Evolutionary conservation across 64 coral and sea anemone species (phyloP).

Genomic region (Astreopora myriophthalma): DNA sequence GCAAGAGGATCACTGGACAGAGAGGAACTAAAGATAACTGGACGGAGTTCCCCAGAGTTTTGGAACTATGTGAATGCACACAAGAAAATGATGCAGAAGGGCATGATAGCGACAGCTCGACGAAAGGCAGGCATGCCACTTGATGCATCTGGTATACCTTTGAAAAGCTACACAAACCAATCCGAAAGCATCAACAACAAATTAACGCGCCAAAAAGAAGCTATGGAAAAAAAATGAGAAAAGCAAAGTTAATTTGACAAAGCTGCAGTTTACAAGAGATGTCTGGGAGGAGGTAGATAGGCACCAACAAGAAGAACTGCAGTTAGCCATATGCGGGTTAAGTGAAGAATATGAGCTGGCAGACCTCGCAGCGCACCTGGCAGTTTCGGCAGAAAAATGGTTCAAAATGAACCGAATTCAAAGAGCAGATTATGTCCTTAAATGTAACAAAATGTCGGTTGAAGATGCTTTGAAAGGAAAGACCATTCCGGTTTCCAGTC

Average conservation of each 20-base stretch:
- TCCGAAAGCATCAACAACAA: conserved; percentile 36
- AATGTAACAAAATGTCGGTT: conserved; percentile 20
- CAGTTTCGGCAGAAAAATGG: conserved; percentile 34
- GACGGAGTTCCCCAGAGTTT: background rate
- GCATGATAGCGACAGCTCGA: background rate
- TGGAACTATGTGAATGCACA: background rate
- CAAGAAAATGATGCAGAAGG: background rate
- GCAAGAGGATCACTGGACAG: background rate
- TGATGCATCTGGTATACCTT: background rate
- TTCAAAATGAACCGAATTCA: conserved; percentile 18
- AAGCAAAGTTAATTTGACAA: background rate
- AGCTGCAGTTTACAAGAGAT: conserved; percentile 34
- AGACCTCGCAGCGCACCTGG: conserved; percentile 31
- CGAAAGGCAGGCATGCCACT: conserved; percentile 1
- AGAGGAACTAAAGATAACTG: background rate
- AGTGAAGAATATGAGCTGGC: conserved; percentile 56
- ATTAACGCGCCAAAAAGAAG: background rate
- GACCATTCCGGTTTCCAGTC: background rate
- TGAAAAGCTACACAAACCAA: background rate
- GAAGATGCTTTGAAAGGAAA: conserved; percentile 1
- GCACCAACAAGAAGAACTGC: conserved; percentile 30
- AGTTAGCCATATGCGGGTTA: conserved; percentile 15
- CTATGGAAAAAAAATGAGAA: background rate
- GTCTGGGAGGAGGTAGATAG: conserved; percentile 46
- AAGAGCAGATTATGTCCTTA: background rate